phyloP scores from a whole-genome alignment of 2,113 vertebrate genomes.

The Trematocara variabile region DNA sequence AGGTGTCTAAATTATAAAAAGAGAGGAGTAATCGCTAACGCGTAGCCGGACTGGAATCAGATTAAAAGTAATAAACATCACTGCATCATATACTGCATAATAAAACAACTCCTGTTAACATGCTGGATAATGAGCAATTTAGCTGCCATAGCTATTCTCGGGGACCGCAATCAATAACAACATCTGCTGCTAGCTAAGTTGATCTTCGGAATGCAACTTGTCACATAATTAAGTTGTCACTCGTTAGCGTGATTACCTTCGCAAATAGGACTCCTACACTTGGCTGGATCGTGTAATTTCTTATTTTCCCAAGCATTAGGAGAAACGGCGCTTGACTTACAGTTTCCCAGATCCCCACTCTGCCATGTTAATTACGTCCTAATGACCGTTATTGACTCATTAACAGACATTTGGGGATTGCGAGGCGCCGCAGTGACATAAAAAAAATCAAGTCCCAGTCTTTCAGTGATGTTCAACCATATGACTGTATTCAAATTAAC shows the following conservation, averaged over 20 bases:
- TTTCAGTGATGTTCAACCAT: constrained; percentile 84
- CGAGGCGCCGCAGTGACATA: constrained; percentile 75
- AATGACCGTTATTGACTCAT: constrained; percentile 97
- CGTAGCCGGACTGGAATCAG: background rate
- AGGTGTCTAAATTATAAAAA: background rate
- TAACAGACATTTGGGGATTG: constrained; percentile 87
- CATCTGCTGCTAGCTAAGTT: constrained; percentile 54
- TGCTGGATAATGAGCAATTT: constrained; percentile 35
- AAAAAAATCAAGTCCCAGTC: constrained; percentile 89
- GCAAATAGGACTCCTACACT: constrained; percentile 35
- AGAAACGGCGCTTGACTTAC: constrained; percentile 81
- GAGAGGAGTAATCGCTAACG: background rate
- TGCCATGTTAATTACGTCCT: constrained; percentile 90
- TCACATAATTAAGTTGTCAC: constrained; percentile 91
- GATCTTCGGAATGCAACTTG: constrained; percentile 82
- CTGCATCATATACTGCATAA: background rate
- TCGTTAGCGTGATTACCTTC: constrained; percentile 35
- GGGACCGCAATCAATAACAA: constrained; percentile 47
- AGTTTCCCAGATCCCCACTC: constrained; percentile 82
- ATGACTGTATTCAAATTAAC: constrained; percentile 78
- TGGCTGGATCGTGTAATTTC: constrained; percentile 26
- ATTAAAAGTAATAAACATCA: background rate
- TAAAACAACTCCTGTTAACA: constrained; percentile 27
- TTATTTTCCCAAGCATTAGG: constrained; percentile 70
- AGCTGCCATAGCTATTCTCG: constrained; percentile 34